A percentile compares a stretch with the other conserved stretches of the same genome.
Evolutionary conservation across 2,888 invertebrate species (phyloP).

Genomic region (Exephanes ischioxanthus): DNA sequence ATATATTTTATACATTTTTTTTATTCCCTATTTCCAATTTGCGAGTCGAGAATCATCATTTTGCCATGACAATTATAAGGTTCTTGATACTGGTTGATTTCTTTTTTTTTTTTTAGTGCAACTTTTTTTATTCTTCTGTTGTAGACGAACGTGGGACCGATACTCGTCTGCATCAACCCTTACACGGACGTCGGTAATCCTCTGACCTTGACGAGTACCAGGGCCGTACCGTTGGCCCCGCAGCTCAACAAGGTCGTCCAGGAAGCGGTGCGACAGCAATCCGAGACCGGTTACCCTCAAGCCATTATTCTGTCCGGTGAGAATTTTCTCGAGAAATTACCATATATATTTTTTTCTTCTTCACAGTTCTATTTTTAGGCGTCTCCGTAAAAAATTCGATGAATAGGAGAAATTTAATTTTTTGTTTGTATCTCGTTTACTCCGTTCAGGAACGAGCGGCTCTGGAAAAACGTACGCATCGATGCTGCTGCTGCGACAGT

Average conservation of each 20-base stretch:
- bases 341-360: neutral
- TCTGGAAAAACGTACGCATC: slow-evolving; percentile 98
- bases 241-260: slow-evolving; percentile 95
- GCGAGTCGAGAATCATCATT: no score
- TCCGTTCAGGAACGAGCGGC: slow-evolving; percentile 92
- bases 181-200: slow-evolving; percentile 95
- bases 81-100: no score
- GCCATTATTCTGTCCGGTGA: slow-evolving; percentile 96
- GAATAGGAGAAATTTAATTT: neutral
- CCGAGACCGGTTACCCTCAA: slow-evolving; percentile 98
- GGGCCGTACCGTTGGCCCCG: slow-evolving; percentile 90
- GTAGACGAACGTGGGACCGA: slow-evolving; percentile 97
- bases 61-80: no score
- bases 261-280: slow-evolving; percentile 96
- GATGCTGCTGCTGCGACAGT: slow-evolving; percentile 94
- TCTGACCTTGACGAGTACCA: slow-evolving; percentile 93
- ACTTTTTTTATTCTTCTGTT: slow-evolving; percentile 75
- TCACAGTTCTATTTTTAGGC: neutral
- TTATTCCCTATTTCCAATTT: no score
- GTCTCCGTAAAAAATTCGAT: neutral
- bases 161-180: slow-evolving; percentile 95
- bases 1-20: no score
- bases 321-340: slow-evolving; percentile 55
- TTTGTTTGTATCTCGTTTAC: neutral
- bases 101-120: neutral